These are phyloP conservation scores for Hippopotamyrus pictus DNA, from an alignment of 2,797 vertebrate genomes.

Conservation along the genomic window DNA sequence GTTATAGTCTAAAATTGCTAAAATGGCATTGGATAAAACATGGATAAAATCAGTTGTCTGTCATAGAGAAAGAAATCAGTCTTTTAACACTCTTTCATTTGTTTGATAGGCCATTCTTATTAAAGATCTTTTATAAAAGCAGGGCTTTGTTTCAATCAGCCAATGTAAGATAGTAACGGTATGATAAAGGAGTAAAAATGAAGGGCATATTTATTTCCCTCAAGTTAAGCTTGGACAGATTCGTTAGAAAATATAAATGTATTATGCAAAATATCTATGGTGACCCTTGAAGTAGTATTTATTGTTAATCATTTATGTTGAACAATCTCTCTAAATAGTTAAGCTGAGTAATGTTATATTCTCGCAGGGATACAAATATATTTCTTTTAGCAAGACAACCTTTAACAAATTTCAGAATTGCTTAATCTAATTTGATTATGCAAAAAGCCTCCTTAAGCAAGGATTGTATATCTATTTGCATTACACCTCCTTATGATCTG, in stretches of 20 bases:
- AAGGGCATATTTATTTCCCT: background rate
- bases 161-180: background rate
- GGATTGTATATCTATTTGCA: background rate
- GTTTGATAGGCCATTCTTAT: background rate
- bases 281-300: background rate
- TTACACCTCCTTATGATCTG: background rate
- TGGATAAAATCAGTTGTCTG: background rate
- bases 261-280: background rate
- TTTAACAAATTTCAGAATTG: background rate
- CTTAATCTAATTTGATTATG: background rate
- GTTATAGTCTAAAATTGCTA: background rate
- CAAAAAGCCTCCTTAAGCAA: background rate
- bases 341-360: background rate
- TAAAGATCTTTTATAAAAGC: background rate
- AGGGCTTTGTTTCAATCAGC: background rate
- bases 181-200: background rate
- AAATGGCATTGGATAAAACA: background rate
- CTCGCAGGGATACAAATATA: background rate
- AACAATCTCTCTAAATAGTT: background rate
- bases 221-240: background rate
- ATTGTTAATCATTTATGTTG: background rate
- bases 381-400: background rate
- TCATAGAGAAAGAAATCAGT: background rate
- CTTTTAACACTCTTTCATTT: constrained; percentile 18
- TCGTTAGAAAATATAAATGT: background rate